These are phyloP conservation scores for Pardalotus punctatus DNA, from an alignment of 2,113 vertebrate species.

Conservation along the genomic window DNA sequence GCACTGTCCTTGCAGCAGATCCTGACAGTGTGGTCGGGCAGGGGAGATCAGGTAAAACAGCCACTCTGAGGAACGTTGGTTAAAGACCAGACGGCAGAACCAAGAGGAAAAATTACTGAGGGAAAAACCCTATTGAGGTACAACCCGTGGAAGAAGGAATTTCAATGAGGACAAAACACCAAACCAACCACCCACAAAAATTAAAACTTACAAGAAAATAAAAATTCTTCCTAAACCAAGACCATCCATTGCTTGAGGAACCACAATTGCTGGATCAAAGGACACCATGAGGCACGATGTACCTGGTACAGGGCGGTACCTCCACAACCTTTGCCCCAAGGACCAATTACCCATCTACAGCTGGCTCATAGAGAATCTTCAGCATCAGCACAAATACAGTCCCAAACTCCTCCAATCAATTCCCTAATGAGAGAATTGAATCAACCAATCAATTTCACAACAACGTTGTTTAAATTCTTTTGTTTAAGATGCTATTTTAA, in stretches of 20 bases:
- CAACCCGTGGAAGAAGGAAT: rapidly evolving
- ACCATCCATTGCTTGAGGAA: background rate
- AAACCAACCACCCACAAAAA: background rate
- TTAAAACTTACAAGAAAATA: background rate
- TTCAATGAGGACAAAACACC: background rate
- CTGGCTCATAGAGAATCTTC: background rate
- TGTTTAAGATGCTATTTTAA: background rate
- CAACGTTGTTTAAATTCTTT: background rate
- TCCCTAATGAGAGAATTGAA: background rate
- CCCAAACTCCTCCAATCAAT: background rate
- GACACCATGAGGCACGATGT: rapidly evolving
- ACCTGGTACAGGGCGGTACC: background rate
- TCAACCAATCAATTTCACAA: background rate
- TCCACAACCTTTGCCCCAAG: background rate
- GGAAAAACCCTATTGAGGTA: background rate
- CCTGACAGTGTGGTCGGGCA: rapidly evolving
- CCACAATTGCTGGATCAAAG: background rate
- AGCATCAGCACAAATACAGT: background rate
- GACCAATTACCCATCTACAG: background rate
- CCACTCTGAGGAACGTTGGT: rapidly evolving
- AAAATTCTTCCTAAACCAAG: background rate
- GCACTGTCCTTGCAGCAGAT: background rate
- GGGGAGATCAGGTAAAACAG: background rate
- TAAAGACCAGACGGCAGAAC: background rate
- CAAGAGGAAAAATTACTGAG: background rate